Percentiles rank a stretch among this genome's conserved stretches.
Evolutionary conservation across 2,113 vertebrate species (phyloP).

Genomic region (Ascaphus truei): DNA sequence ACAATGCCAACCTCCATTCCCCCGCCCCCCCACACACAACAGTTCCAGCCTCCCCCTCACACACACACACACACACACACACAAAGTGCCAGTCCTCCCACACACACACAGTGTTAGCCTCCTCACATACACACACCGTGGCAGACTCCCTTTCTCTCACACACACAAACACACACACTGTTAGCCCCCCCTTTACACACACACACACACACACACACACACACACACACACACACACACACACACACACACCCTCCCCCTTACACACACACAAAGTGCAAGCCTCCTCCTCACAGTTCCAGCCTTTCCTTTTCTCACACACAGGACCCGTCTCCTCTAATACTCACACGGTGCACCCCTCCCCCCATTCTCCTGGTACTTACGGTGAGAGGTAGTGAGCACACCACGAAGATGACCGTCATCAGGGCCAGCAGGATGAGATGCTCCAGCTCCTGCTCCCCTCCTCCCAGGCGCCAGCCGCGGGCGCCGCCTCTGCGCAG

Average conservation of each 20-base stretch:
- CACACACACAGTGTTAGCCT: not conserved
- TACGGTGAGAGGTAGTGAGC: conserved; percentile 82
- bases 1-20: not conserved
- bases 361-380: conserved; percentile 43
- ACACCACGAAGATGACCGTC: conserved; percentile 79
- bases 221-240: not conserved
- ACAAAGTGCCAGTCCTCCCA: not conserved
- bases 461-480: conserved; percentile 57
- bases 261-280: no score
- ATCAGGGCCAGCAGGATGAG: conserved; percentile 78
- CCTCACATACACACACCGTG: not conserved
- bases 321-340: not conserved
- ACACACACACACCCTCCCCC: no score
- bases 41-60: not conserved
- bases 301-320: no score
- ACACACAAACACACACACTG: not conserved
- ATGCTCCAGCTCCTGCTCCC: conserved; percentile 80
- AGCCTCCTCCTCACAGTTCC: no score
- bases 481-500: conserved; percentile 42
- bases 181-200: no score
- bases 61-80: no score
- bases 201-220: not conserved
- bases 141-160: not conserved
- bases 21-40: not conserved
- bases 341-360: not conserved